Conservation (phyloP, 2,888 invertebrate species). For the Unio pictorum region DNA sequence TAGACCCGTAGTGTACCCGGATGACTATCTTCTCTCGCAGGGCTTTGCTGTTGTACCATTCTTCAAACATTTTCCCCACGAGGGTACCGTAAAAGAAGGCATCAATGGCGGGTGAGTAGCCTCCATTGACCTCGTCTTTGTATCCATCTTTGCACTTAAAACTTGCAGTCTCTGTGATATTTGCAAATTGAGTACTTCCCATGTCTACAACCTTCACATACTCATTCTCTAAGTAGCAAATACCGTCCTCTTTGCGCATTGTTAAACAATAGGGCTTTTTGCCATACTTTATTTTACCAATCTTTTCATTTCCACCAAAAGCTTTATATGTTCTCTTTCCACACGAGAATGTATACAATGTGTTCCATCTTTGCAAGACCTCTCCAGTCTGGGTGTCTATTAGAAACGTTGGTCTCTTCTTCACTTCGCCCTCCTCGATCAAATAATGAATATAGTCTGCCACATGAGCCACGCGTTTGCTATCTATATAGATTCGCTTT, state of each 20-base stretch:
- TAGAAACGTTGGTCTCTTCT: conserved; percentile 34
- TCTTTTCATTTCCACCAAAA: conserved; percentile 43
- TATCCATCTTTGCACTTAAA: conserved; percentile 34
- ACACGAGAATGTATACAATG: conserved; percentile 25
- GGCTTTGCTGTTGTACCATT: conserved; percentile 35
- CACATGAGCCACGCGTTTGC: conserved; percentile 14
- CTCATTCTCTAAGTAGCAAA: conserved; percentile 42
- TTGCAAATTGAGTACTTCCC: conserved; percentile 11
- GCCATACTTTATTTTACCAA: conserved; percentile 38
- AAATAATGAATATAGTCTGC: conserved; percentile 24
- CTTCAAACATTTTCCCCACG: conserved; percentile 43
- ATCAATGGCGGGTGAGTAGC: conserved; percentile 40
- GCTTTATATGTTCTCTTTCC: conserved; percentile 14
- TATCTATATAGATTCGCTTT: conserved; percentile 15
- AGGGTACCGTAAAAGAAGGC: conserved; percentile 43
- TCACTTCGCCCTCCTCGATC: conserved; percentile 8
- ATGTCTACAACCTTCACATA: conserved; percentile 46
- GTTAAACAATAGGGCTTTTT: conserved; percentile 26
- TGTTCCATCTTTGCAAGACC: conserved; percentile 27
- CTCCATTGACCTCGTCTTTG: conserved; percentile 41
- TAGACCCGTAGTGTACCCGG: conserved; percentile 42
- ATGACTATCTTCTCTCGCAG: conserved; percentile 30
- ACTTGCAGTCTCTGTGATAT: conserved; percentile 19
- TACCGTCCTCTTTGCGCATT: conserved; percentile 16
- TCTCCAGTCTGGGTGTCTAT: conserved; percentile 41